A percentile compares a stretch with the other conserved stretches of the same genome.
Evolutionary conservation across 2,888 invertebrate genomes (phyloP).

Genomic region (Leucophora obtusa): DNA sequence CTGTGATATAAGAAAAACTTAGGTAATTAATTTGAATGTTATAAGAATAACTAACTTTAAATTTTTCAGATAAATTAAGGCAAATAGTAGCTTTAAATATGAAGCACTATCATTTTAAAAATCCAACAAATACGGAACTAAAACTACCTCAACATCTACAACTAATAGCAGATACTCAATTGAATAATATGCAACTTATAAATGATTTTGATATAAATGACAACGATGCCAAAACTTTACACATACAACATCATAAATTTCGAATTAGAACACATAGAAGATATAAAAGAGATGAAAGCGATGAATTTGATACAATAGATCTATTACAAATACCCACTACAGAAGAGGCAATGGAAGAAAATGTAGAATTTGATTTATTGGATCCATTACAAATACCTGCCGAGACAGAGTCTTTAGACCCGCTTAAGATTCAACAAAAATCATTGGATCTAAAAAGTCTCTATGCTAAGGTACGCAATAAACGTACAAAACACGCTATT

Average conservation of each 20-base stretch:
- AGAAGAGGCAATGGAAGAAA: background rate
- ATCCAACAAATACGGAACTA: slow-evolving; percentile 58
- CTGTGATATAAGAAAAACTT: too few relatives aligned
- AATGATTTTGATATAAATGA: slow-evolving; percentile 20
- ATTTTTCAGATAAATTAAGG: slow-evolving; percentile 67
- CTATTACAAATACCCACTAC: background rate
- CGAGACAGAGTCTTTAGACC: slow-evolving; percentile 68
- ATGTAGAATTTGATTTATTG: background rate
- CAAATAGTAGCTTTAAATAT: slow-evolving; percentile 68
- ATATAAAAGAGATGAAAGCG: slow-evolving; percentile 29
- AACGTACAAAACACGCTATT: slow-evolving; percentile 71
- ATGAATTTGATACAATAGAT: background rate
- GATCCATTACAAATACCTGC: slow-evolving; percentile 8
- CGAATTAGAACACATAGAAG: slow-evolving; percentile 28
- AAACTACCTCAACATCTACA: slow-evolving; percentile 54
- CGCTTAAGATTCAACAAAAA: slow-evolving; percentile 66
- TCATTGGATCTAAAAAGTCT: slow-evolving; percentile 68
- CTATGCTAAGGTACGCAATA: slow-evolving; percentile 71
- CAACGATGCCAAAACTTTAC: slow-evolving; percentile 58
- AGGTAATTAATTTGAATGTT: too few relatives aligned
- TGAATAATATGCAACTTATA: slow-evolving; percentile 40
- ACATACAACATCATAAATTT: slow-evolving; percentile 37
- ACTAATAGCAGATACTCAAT: background rate
- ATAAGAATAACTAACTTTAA: background rate
- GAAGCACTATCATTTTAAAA: slow-evolving; percentile 59